These are phyloP conservation scores for Hyperoodon ampullatus DNA, from an alignment of 2,113 vertebrate species.

Conservation along the genomic window DNA sequence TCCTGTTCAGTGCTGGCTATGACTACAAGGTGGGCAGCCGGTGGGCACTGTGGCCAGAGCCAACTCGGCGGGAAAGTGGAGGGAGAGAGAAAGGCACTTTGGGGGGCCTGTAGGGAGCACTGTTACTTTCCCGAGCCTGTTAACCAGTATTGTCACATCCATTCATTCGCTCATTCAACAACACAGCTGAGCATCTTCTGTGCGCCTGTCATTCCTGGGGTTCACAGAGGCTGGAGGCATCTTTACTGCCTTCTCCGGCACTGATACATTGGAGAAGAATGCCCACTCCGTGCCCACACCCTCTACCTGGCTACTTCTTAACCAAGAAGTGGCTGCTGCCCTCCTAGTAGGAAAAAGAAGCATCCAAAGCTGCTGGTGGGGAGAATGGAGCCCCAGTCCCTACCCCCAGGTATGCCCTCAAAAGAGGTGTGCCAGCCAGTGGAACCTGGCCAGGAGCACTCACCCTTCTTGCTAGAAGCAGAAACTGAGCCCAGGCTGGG, in stretches of 20 bases:
- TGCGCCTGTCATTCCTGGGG: background rate
- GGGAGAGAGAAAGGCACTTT: background rate
- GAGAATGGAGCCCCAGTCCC: background rate
- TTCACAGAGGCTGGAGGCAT: background rate
- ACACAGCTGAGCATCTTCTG: background rate
- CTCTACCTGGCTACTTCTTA: background rate
- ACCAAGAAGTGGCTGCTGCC: background rate
- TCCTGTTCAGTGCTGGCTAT: constrained; percentile 97
- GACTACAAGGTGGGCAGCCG: constrained; percentile 93
- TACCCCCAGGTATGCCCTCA: background rate
- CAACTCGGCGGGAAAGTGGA: accelerated
- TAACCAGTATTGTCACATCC: too few relatives aligned
- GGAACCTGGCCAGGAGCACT: background rate
- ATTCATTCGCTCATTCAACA: background rate
- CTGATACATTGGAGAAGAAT: background rate
- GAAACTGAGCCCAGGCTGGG: background rate
- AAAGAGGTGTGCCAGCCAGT: background rate
- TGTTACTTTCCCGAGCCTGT: background rate
- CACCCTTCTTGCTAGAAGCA: background rate
- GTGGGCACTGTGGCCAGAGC: background rate
- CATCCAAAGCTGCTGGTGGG: background rate
- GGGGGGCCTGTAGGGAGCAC: too few relatives aligned
- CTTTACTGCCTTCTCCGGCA: background rate
- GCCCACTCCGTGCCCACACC: background rate
- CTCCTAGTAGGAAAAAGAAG: background rate